phyloP scores from a whole-genome alignment of 2,113 vertebrate genomes.

The Hepsetus odoe region DNA sequence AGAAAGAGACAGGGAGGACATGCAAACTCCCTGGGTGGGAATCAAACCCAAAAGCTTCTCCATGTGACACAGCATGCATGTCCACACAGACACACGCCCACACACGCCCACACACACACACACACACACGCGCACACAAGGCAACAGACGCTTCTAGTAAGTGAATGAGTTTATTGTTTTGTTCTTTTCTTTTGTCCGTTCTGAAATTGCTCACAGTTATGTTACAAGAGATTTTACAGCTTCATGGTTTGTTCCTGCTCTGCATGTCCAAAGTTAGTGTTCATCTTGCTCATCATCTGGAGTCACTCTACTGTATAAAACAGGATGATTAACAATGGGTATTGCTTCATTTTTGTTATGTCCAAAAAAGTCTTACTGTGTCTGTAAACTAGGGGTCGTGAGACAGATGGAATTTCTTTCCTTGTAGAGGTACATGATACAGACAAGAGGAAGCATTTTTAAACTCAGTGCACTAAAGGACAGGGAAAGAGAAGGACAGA shows the following conservation, averaged over 20 bases:
- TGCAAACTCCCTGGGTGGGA: too few species aligned
- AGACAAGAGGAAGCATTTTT: conserved; percentile 84
- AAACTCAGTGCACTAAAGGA: conserved; percentile 78
- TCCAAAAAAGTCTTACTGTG: conserved; percentile 78
- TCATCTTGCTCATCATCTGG: conserved; percentile 66
- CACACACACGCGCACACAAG: conserved; percentile 28
- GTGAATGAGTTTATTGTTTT: conserved; percentile 90
- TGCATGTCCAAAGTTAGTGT: conserved; percentile 60
- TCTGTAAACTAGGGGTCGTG: conserved; percentile 70
- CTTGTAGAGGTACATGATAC: conserved; percentile 72
- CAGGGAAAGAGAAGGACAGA: conserved; percentile 67
- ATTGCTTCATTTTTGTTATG: conserved; percentile 89
- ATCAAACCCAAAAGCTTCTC: too few species aligned
- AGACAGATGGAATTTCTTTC: conserved; percentile 68
- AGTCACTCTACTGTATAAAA: conserved; percentile 78
- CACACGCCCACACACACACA: background rate
- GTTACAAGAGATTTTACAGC: conserved; percentile 87
- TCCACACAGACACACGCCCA: conserved; percentile 17
- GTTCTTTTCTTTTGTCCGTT: conserved; percentile 75
- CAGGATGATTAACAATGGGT: conserved; percentile 81
- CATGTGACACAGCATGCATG: conserved; percentile 37
- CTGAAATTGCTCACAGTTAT: conserved; percentile 95
- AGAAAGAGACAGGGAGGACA: too few species aligned
- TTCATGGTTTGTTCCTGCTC: conserved; percentile 84
- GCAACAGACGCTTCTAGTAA: conserved; percentile 70